Conservation (phyloP, 2,888 invertebrate genomes). For the Bruchidius siliquastri region DNA sequence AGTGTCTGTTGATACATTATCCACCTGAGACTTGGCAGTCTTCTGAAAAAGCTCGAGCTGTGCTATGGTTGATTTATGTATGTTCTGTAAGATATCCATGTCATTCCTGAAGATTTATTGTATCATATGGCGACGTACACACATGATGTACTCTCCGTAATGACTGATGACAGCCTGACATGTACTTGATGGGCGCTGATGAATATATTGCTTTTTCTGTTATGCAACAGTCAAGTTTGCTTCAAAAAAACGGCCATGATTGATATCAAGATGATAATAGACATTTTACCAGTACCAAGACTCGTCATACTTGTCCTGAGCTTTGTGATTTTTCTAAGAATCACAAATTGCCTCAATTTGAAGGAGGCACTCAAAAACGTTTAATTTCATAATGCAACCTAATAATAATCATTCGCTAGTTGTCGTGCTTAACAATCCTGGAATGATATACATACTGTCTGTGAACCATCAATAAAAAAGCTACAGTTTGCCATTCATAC, state of each 20-base stretch:
- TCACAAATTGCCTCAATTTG: too few relatives aligned
- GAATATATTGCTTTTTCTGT: background rate
- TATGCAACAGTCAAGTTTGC: background rate
- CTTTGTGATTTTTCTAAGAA: too few relatives aligned
- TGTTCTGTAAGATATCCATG: background rate
- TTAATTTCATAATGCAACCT: too few relatives aligned
- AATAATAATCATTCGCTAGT: too few relatives aligned
- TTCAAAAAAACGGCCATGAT: background rate
- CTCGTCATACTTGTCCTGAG: too few relatives aligned
- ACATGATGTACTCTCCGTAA: background rate
- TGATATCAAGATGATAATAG: background rate
- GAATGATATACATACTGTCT: too few relatives aligned
- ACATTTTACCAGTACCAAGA: too few relatives aligned
- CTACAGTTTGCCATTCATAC: too few relatives aligned
- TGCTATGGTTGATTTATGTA: background rate
- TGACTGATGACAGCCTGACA: background rate
- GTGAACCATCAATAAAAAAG: too few relatives aligned
- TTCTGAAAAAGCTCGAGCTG: background rate
- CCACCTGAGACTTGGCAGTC: background rate
- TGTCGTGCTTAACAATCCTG: too few relatives aligned
- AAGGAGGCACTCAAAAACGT: too few relatives aligned
- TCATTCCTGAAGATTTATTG: background rate
- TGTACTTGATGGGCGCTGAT: background rate
- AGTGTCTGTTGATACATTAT: background rate
- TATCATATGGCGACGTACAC: background rate